A percentile compares a stretch with the other conserved stretches of the same genome.
phyloP scores from a whole-genome alignment of 2,113 vertebrate species.

The Otocyon megalotis region DNA sequence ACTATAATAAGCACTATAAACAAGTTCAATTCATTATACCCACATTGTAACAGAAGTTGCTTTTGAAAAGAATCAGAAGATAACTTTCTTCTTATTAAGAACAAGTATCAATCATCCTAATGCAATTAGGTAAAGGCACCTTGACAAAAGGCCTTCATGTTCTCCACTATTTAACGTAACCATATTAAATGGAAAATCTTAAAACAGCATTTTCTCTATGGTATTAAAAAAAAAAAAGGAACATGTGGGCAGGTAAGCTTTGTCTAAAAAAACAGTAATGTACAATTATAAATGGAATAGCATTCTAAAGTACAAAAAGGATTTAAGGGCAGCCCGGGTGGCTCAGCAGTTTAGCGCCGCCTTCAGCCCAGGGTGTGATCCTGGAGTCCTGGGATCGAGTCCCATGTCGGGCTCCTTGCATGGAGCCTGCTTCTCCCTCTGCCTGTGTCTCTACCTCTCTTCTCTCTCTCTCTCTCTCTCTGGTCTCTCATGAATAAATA shows the following conservation, averaged over 20 bases:
- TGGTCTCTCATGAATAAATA: too few relatives aligned
- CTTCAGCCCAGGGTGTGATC: too few relatives aligned
- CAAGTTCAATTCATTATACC: background rate
- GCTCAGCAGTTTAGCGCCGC: too few relatives aligned
- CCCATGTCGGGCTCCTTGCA: too few relatives aligned
- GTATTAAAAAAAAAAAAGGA: background rate
- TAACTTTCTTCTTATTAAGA: background rate
- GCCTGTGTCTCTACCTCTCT: too few relatives aligned
- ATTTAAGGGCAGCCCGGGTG: too few relatives aligned
- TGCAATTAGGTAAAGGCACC: background rate
- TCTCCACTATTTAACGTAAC: background rate
- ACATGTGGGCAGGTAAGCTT: background rate
- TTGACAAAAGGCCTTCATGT: background rate
- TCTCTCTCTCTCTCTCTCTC: too few relatives aligned
- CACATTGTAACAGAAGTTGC: background rate
- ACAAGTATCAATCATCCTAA: background rate
- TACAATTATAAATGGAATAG: slow-evolving; percentile 4
- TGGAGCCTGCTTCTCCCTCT: too few relatives aligned
- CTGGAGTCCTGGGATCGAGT: too few relatives aligned
- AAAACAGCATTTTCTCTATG: background rate
- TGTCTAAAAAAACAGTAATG: background rate
- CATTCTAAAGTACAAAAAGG: background rate
- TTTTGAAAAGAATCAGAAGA: background rate
- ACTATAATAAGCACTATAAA: background rate
- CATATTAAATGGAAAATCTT: background rate